Evolutionary conservation across 2,797 vertebrate genomes (phyloP), one percentile per base, ranked within the genome.

Genomic region (Cyprinella venusta): DNA sequence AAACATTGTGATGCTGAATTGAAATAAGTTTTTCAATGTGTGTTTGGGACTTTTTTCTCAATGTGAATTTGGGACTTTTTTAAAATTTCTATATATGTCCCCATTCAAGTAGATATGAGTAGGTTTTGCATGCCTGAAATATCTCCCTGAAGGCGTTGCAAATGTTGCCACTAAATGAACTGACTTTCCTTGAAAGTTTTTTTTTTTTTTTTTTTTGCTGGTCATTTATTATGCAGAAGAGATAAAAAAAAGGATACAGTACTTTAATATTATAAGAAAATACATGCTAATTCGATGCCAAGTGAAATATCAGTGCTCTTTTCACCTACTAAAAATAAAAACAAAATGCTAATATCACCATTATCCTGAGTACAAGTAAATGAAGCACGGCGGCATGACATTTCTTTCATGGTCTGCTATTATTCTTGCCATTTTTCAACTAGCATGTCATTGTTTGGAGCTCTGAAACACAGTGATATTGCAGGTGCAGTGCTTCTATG

Each of bases 371-470:
- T 19, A 36, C 10, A 71, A 65, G 79, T 24, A 33, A 16, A 56
- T 19, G 9, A 80, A 9, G 10, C 3, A 50, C 1, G 19, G 9
- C 26, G 50, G 40, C 76, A 74, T 59, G 9, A 54, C 26, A 83
- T 80, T 69, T 80, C 0, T 40, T 75, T 24, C 12, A 18, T 59
- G 64, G 59, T 24, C 61, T 63, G 48, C n/a, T 19, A 65, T 86
- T 84, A 84, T 84, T 54, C 30, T 76, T 59, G 69, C 64, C n/a
- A 84, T 86, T 82, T 75, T 76, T 82, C 84, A 79, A 48, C 63
- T 82, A 45, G 6, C 15, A 2, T 69, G 61, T 71, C 74, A 67
- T 82, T 84, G 76, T 79, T 82, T 82, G 79, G 52, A 67, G 38
- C 52, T 86, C 75, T 84, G 74, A 74, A 70, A 74, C 8, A 36